phyloP scores from a whole-genome alignment of 2,113 vertebrate species.

The Shinisaurus crocodilurus region DNA sequence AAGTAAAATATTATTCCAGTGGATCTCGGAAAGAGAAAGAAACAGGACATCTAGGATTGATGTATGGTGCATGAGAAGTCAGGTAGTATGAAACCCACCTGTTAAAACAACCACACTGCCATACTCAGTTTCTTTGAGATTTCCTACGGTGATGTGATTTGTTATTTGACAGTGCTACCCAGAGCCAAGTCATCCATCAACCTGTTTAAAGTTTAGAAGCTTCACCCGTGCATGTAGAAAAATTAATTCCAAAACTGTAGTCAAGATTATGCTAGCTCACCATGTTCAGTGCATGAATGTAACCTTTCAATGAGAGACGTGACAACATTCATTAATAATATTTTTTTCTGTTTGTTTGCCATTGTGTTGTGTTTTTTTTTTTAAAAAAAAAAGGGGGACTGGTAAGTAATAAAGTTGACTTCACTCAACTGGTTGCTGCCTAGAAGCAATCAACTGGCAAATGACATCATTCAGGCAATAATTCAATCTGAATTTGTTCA shows the following conservation, averaged over 20 bases:
- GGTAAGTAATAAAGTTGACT: not conserved
- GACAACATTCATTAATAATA: constrained; percentile 24
- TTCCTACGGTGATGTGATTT: constrained; percentile 61
- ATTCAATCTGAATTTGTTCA: not conserved
- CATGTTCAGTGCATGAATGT: constrained; percentile 39
- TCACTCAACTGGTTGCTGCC: not conserved
- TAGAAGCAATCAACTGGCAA: not conserved
- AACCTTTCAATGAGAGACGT: constrained; percentile 48
- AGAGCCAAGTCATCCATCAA: constrained; percentile 67
- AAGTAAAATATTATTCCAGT: not conserved
- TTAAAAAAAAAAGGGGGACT: not conserved
- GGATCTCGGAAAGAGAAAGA: not conserved
- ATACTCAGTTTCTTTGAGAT: constrained; percentile 58
- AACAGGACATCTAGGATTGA: constrained; percentile 40
- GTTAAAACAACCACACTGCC: constrained; percentile 44
- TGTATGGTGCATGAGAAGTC: not conserved
- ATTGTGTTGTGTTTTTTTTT: not conserved
- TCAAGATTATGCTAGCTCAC: constrained; percentile 36
- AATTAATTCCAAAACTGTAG: constrained; percentile 45
- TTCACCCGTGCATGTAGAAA: constrained; percentile 43
- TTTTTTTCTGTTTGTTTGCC: too few species aligned
- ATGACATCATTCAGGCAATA: not conserved
- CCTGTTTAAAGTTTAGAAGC: constrained; percentile 59
- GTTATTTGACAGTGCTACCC: constrained; percentile 57
- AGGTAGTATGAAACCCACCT: not conserved